These are phyloP conservation scores for Haliclona indistincta DNA, from an alignment of 37 sponge, comb jelly and placozoan species.

Conservation along the genomic window DNA sequence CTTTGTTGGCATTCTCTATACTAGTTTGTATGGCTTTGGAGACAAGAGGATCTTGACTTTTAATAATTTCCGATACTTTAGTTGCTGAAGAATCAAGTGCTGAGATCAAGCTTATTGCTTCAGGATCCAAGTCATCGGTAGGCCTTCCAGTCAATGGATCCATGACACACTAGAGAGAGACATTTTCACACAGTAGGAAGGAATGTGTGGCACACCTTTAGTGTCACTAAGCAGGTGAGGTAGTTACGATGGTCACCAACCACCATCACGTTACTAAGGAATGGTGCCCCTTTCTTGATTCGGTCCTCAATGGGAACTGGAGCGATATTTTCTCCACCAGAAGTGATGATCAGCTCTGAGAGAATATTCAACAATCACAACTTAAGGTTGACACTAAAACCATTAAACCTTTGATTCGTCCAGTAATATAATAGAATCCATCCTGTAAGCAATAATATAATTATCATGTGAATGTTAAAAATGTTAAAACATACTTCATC, in stretches of 20 bases:
- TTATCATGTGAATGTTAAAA: not conserved
- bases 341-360: constrained; percentile 86
- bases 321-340: constrained; percentile 89
- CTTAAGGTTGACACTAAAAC: not conserved
- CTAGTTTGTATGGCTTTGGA: constrained; percentile 75
- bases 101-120: constrained; percentile 20
- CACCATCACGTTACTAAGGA: constrained; percentile 87
- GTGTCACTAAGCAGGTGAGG: constrained; percentile 71
- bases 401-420: constrained; percentile 70
- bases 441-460: not conserved
- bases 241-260: constrained; percentile 84
- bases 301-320: constrained; percentile 79
- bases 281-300: constrained; percentile 72
- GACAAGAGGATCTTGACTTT: constrained; percentile 60
- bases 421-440: constrained; percentile 70
- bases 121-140: constrained; percentile 51
- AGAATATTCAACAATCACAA: not conserved
- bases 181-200: not conserved
- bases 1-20: constrained; percentile 66
- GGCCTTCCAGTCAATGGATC: constrained; percentile 76
- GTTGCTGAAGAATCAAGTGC: constrained; percentile 48
- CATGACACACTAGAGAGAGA: constrained; percentile 63
- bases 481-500: constrained; percentile 38
- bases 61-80: constrained; percentile 76
- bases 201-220: constrained; percentile 57